These are phyloP conservation scores for Gasterosteus aculeatus DNA, from an alignment of 2,113 vertebrate genomes.

Conservation along the genomic window DNA sequence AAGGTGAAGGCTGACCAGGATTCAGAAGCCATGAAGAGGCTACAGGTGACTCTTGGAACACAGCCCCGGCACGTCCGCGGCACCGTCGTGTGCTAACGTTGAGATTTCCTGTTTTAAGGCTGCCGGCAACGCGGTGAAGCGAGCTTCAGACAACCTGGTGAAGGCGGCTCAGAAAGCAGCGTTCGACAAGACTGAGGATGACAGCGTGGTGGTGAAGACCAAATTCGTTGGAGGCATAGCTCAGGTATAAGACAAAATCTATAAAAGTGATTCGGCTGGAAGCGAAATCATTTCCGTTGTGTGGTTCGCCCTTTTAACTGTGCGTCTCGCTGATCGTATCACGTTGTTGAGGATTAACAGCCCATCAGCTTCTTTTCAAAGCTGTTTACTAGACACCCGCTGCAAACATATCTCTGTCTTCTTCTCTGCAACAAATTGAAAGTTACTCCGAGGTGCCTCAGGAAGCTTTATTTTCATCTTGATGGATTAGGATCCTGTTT, in stretches of 20 bases:
- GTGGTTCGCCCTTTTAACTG: conserved; percentile 52
- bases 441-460: conserved; percentile 20
- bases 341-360: conserved; percentile 49
- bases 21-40: conserved; percentile 96
- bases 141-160: conserved; percentile 98
- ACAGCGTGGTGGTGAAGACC: conserved; percentile 95
- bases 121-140: conserved; percentile 97
- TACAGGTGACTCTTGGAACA: conserved; percentile 85
- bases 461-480: conserved; percentile 46
- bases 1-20: conserved; percentile 98
- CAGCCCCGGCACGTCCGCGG: not conserved
- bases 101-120: conserved; percentile 77
- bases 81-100: conserved; percentile 15
- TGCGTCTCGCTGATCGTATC: conserved; percentile 25
- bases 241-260: conserved; percentile 84
- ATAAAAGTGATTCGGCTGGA: not conserved
- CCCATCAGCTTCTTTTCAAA: conserved; percentile 50
- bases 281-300: conserved; percentile 21
- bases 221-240: conserved; percentile 98
- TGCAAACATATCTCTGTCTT: conserved; percentile 36
- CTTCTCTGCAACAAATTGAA: conserved; percentile 26
- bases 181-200: conserved; percentile 93
- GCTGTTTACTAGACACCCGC: conserved; percentile 57
- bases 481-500: conserved; percentile 24
- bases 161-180: conserved; percentile 97